Percentiles rank a stretch among this genome's conserved stretches.
phyloP scores from a whole-genome alignment of 1,140 invertebrate genomes.

The Drosophila paulistorum region DNA sequence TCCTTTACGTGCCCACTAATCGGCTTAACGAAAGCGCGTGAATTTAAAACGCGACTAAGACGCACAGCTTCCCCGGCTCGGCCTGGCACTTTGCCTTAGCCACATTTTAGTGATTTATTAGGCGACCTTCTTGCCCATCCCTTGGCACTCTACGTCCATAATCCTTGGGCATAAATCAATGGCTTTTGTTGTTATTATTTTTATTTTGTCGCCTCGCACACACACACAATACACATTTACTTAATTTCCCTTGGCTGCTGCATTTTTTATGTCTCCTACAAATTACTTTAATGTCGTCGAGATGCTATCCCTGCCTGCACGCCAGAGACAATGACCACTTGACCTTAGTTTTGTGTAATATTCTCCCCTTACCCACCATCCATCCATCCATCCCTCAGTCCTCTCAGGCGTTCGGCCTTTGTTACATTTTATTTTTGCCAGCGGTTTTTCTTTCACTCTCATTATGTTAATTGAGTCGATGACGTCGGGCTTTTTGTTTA shows the following conservation, averaged over 20 bases:
- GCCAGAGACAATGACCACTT: constrained; percentile 56
- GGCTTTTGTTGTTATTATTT: constrained; percentile 22
- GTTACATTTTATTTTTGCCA: constrained; percentile 31
- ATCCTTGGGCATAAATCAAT: constrained; percentile 44
- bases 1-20: constrained; percentile 42
- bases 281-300: constrained; percentile 54
- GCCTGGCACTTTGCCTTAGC: background rate
- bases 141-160: constrained; percentile 10
- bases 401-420: constrained; percentile 25
- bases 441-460: constrained; percentile 33
- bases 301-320: constrained; percentile 14
- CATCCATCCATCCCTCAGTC: background rate
- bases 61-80: background rate
- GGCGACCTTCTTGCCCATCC: background rate
- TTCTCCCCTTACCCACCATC: constrained; percentile 12
- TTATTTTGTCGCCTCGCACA: constrained; percentile 27
- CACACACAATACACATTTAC: constrained; percentile 25
- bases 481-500: constrained; percentile 15
- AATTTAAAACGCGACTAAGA: constrained; percentile 34
- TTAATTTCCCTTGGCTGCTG: constrained; percentile 10
- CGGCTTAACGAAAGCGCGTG: constrained; percentile 39
- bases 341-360: constrained; percentile 52
- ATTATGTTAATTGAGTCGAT: constrained; percentile 56
- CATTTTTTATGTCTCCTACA: constrained; percentile 48
- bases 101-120: constrained; percentile 42